Evolutionary conservation across 2,113 vertebrate genomes (phyloP), one percentile per base, ranked within the genome.

Genomic region (Platycercus adscitus): DNA sequence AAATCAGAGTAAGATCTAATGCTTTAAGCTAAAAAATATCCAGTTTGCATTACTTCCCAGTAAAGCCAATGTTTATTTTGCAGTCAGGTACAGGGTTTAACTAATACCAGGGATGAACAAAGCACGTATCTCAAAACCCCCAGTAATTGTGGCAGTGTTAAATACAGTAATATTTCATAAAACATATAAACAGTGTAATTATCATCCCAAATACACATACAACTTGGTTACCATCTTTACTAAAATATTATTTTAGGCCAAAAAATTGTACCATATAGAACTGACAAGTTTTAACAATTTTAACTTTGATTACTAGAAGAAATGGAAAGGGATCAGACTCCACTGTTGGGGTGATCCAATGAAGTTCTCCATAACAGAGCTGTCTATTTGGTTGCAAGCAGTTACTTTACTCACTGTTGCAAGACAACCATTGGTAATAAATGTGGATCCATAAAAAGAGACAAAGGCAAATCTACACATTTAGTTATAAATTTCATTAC

Each of bases 201-300:
- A 33, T 25, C 23, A 81, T 49, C 14, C 25, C 43, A 58, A 15
- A 63, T 16, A 73, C 7, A 60, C n/a, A 81, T 25, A 80, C 10
- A 56, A 35, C 47, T 9, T 29, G 9, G 10, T 71, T 68, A 81
- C 6, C 28, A 72, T 39, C 35, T 41, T 39, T 25, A 73, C 4
- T 13, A 60, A 71, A 82, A 64, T 17, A 64, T 7, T 77, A 44
- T n/a, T 86, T 86, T 41, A 75, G 25, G n/a, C 24, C 13, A 75
- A 68, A 49, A 82, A n/a, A 28, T 11, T 1, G 4, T 8, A 58
- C 2, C 0, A 0, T 69, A 80, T 73, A 37, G 25, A 64, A 86
- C 1, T 0, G 0, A 35, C 1, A 47, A 56, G 33, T 86, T 64
- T 82, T 41, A 87, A 82, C 18, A 49, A 44, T 46, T 86, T 58